phyloP scores from a whole-genome alignment of 2,888 invertebrate species.

The Melipona beecheii region DNA sequence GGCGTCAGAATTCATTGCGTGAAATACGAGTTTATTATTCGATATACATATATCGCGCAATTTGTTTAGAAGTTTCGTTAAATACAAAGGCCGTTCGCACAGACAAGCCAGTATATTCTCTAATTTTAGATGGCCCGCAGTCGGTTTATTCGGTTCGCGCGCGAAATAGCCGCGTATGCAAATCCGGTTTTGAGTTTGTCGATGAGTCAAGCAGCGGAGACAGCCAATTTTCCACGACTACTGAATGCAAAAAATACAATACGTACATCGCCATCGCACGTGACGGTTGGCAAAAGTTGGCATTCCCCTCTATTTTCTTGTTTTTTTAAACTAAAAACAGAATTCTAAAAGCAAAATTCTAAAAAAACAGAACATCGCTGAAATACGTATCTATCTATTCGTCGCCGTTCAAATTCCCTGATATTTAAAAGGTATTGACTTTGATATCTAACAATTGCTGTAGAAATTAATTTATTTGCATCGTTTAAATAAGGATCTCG shows the following conservation, averaged over 20 bases:
- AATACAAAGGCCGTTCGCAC: background rate
- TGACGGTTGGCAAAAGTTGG: background rate
- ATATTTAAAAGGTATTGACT: too few species aligned
- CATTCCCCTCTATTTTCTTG: too few species aligned
- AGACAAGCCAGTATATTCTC: background rate
- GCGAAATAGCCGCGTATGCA: conserved; percentile 19
- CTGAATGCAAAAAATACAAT: background rate
- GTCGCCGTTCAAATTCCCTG: background rate
- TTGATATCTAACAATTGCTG: too few species aligned
- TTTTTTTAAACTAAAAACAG: background rate
- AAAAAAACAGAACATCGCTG: background rate
- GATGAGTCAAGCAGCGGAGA: background rate
- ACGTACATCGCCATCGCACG: background rate
- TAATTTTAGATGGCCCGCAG: background rate
- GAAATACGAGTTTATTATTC: background rate
- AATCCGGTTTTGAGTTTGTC: conserved; percentile 18
- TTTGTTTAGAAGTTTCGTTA: background rate
- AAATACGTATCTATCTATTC: background rate
- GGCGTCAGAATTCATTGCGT: background rate
- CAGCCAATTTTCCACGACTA: background rate
- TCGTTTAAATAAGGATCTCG: too few species aligned
- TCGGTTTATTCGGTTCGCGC: background rate
- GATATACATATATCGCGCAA: background rate
- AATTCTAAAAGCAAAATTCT: background rate
- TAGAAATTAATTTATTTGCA: too few species aligned